Evolutionary conservation across 92 coral and sea anemone species (phyloP), one percentile per base, ranked within the genome.

Genomic region (Parazoanthus darwini): DNA sequence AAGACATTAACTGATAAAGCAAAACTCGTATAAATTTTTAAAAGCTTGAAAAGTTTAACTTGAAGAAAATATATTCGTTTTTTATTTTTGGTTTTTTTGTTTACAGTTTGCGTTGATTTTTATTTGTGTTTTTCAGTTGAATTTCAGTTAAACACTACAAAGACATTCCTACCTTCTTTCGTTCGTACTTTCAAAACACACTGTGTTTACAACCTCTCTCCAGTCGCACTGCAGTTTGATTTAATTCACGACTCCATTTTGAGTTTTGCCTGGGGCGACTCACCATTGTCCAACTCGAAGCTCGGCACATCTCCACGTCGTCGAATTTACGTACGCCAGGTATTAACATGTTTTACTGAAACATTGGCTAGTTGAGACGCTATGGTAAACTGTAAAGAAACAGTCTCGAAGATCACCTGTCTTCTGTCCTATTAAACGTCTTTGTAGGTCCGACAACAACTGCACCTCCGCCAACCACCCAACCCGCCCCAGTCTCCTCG

Each of bases 401-500:
- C 6, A 26, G 37, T 14, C 5, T 43, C 4, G 13, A 67, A 20
- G 38, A 13, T 70, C 14, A 39, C 79, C 20, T 84, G 66, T 84
- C 25, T 71, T 83, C 59, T 66, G 59, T 83, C 77, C 86, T 15
- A 46, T 44, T 44, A 48, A 66, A 65, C 46, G 9, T 67, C 42
- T 48, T 48, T 82, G 51, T 71, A 84, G 87, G 66, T 84, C 87
- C 77, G 33, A 84, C 87, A 36, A 84, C 87, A 29, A 84, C 87
- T 26, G 56, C 51, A 77, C 87, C 77, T 14, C 87, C 77, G n/a
- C 36, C 87, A 71, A 71, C 87, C 48, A 84, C 87, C 35, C 59
- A 44, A 73, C 77, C 87, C 43, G 77, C 33, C 87, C 79, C 87
- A 84, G 87, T 84, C 87, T 71, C 87, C 87, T 48, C 75, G 87